phyloP scores from a whole-genome alignment of 1,140 invertebrate species.

The Eurosta solidaginis region DNA sequence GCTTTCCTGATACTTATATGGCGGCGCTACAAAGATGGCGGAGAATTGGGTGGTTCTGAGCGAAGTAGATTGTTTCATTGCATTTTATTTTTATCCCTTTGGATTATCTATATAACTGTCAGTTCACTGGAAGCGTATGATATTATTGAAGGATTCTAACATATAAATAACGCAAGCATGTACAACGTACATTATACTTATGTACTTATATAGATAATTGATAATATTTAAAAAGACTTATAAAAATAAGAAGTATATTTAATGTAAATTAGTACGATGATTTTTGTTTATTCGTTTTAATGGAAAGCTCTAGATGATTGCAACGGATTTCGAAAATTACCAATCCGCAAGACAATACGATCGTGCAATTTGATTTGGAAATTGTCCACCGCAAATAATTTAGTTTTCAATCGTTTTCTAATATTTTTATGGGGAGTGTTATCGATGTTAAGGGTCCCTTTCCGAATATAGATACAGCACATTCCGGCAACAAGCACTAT shows the following conservation, averaged over 20 bases:
- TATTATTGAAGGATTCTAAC: neutral
- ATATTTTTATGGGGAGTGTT: too few species aligned
- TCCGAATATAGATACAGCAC: too few species aligned
- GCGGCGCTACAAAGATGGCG: neutral
- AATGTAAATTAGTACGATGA: neutral
- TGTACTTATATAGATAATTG: neutral
- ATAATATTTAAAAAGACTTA: too few species aligned
- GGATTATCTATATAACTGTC: neutral
- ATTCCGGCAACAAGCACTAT: too few species aligned
- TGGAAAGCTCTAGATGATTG: too few species aligned
- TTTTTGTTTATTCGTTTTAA: neutral
- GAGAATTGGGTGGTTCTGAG: neutral
- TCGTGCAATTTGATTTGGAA: too few species aligned
- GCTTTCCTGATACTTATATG: neutral
- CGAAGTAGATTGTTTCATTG: neutral
- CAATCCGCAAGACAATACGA: too few species aligned
- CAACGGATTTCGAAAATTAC: too few species aligned
- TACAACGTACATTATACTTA: neutral
- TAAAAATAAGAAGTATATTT: neutral
- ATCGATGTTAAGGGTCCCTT: too few species aligned
- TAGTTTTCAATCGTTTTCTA: too few species aligned
- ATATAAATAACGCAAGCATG: neutral
- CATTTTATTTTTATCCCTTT: neutral
- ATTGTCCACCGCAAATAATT: too few species aligned
- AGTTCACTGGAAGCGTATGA: neutral